Percentiles rank a stretch among this genome's conserved stretches.
phyloP scores from a whole-genome alignment of 2,797 vertebrate genomes.

The Glyptemys insculpta region DNA sequence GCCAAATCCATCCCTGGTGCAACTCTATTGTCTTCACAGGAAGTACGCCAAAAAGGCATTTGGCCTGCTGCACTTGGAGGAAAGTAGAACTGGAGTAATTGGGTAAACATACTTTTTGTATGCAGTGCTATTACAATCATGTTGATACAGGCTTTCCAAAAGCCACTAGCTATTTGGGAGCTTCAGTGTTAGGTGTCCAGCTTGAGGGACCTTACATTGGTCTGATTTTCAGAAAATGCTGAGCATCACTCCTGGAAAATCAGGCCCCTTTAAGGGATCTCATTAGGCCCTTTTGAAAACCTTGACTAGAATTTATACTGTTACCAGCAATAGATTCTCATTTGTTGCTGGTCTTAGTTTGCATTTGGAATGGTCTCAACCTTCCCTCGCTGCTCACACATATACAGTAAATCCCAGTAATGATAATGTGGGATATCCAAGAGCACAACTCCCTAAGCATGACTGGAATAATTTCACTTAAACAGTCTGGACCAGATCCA shows the following conservation, averaged over 20 bases:
- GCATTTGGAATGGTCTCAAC: not conserved
- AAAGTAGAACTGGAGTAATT: conserved; percentile 67
- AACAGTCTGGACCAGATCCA: conserved; percentile 25
- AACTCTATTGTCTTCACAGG: conserved; percentile 52
- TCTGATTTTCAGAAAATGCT: not conserved
- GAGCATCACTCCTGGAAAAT: not conserved
- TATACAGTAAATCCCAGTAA: not conserved
- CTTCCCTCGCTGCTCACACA: not conserved
- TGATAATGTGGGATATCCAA: not conserved
- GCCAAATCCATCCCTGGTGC: conserved; percentile 53
- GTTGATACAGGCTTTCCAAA: not conserved
- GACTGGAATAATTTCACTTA: not conserved
- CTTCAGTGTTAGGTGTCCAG: not conserved
- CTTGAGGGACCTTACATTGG: not conserved
- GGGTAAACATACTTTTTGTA: not conserved
- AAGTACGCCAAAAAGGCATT: conserved; percentile 53
- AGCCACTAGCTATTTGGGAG: not conserved
- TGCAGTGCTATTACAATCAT: conserved; percentile 10
- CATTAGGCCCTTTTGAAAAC: not conserved
- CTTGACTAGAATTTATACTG: not conserved
- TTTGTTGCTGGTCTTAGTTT: not conserved
- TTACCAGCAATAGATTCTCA: not conserved
- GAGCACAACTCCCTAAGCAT: not conserved
- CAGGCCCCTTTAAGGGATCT: not conserved
- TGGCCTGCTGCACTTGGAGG: conserved; percentile 56